Conservation (phyloP, 1,140 invertebrate genomes). For the Drosophila aff. region DNA sequence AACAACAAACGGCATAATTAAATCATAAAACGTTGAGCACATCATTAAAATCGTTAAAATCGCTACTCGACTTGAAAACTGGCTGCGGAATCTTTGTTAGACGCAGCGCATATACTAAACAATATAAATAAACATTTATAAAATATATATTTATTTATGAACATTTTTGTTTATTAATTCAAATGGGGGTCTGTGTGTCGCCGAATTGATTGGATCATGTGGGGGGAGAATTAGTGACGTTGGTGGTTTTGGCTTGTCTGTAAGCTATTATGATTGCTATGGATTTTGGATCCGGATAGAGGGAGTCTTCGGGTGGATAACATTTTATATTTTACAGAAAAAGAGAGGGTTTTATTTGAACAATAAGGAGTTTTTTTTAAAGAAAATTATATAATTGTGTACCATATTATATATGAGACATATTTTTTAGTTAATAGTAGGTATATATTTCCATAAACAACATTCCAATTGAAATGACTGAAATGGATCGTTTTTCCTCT, state of each 20-base stretch:
- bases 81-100: conserved; percentile 37
- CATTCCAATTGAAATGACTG: too few relatives aligned
- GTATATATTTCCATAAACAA: too few relatives aligned
- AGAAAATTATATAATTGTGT: too few relatives aligned
- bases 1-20: conserved; percentile 77
- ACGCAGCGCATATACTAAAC: conserved; percentile 24
- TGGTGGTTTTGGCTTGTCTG: background rate
- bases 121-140: conserved; percentile 59
- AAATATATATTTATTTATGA: conserved; percentile 75
- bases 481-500: too few relatives aligned
- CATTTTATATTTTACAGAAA: background rate
- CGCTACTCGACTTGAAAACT: conserved; percentile 77
- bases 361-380: background rate
- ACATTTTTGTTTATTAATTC: conserved; percentile 79
- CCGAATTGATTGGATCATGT: conserved; percentile 72
- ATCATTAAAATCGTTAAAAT: conserved; percentile 79
- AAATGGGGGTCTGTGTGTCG: conserved; percentile 72
- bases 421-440: too few relatives aligned
- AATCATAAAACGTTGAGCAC: conserved; percentile 82
- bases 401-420: too few relatives aligned
- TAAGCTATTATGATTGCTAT: background rate
- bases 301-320: background rate
- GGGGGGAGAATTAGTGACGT: conserved; percentile 38
- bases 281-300: background rate
- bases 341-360: background rate